A percentile compares a stretch with the other conserved stretches of the same genome.
phyloP scores from a whole-genome alignment of 2,113 vertebrate species.

The Solea solea region DNA sequence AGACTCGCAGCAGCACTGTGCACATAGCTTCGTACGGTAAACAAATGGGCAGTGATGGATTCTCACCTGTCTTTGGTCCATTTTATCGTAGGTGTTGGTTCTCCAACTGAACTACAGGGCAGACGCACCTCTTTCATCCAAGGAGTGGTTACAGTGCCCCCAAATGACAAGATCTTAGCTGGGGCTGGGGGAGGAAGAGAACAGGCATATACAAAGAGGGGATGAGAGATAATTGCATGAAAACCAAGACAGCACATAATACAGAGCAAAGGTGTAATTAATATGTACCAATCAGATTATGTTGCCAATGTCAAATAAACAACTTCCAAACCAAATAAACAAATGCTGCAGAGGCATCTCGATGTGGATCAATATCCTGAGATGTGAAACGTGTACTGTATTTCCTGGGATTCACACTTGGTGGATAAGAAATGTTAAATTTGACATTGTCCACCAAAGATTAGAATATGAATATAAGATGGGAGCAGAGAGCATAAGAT shows the following conservation, averaged over 20 bases:
- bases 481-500: background rate
- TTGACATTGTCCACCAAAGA: conserved; percentile 32
- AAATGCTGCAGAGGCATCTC: conserved; percentile 14
- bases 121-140: conserved; percentile 99
- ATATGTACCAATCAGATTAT: conserved; percentile 29
- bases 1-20: too few species aligned
- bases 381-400: conserved; percentile 27
- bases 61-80: conserved; percentile 98
- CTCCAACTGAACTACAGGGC: conserved; percentile 94
- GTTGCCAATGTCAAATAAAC: conserved; percentile 36
- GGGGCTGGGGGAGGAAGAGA: conserved; percentile 82
- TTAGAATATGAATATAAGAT: background rate
- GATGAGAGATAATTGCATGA: conserved; percentile 9
- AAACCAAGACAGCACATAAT: background rate
- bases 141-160: conserved; percentile 94
- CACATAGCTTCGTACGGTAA: too few species aligned
- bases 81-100: conserved; percentile 91
- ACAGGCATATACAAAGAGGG: background rate
- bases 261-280: conserved; percentile 25
- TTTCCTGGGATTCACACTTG: conserved; percentile 21
- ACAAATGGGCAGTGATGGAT: background rate
- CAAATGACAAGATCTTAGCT: conserved; percentile 97
- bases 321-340: conserved; percentile 38
- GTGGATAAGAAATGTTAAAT: conserved; percentile 27
- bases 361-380: conserved; percentile 45